A percentile compares a stretch with the other conserved stretches of the same genome.
These are phyloP conservation scores for Entelurus aequoreus DNA, from an alignment of 2,113 vertebrate genomes.

Conservation along the genomic window DNA sequence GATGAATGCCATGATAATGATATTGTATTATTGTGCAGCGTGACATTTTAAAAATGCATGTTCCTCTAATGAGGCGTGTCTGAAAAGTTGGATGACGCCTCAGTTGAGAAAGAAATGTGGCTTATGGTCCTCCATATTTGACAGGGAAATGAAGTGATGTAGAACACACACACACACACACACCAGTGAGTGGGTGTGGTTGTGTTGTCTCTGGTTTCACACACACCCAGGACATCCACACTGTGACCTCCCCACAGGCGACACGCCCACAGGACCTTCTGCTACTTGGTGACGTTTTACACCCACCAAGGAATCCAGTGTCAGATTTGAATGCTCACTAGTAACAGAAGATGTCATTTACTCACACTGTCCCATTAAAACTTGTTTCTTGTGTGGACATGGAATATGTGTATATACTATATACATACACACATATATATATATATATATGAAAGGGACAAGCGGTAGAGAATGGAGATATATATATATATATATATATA, in stretches of 20 bases:
- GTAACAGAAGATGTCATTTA: too few species aligned
- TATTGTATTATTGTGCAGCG: conserved; percentile 43
- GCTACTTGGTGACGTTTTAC: conserved; percentile 54
- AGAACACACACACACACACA: conserved; percentile 71
- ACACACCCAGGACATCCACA: conserved; percentile 49
- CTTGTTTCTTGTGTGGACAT: too few species aligned
- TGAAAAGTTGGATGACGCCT: conserved; percentile 70
- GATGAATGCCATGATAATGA: too few species aligned
- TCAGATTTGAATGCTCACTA: too few species aligned
- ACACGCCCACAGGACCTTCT: not conserved
- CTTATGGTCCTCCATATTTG: conserved; percentile 72
- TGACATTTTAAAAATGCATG: conserved; percentile 68
- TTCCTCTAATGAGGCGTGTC: conserved; percentile 69
- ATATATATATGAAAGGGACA: too few species aligned
- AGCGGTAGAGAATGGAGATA: too few species aligned
- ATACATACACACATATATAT: too few species aligned
- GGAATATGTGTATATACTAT: too few species aligned
- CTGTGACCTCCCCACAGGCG: conserved; percentile 3
- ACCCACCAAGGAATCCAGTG: too few species aligned
- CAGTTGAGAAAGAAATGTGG: conserved; percentile 69
- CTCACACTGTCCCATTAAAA: too few species aligned
- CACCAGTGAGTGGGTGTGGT: conserved; percentile 74
- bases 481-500: too few species aligned
- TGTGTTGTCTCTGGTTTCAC: conserved; percentile 67
- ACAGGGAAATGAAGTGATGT: conserved; percentile 73